phyloP scores from a whole-genome alignment of 2,888 invertebrate genomes.

The Iphiclides podalirius region DNA sequence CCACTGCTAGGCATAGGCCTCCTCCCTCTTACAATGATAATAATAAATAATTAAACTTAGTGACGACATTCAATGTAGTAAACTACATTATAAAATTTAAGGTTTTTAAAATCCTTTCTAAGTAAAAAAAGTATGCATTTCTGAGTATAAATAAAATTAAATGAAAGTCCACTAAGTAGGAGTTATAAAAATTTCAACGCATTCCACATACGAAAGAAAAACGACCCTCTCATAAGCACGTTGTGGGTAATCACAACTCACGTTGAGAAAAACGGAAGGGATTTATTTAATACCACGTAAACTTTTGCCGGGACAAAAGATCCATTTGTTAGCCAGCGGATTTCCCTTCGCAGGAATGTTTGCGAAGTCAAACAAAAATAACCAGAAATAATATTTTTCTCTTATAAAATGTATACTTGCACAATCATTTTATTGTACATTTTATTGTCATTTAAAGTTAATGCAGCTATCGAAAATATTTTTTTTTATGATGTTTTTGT shows the following conservation, averaged over 20 bases:
- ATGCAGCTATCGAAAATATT: too few species aligned
- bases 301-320: conserved; percentile 23
- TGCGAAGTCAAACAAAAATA: conserved; percentile 16
- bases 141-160: neutral
- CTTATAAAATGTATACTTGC: too few species aligned
- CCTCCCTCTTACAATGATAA: too few species aligned
- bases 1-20: too few species aligned
- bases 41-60: too few species aligned
- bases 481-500: too few species aligned
- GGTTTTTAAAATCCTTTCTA: too few species aligned
- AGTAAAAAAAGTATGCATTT: too few species aligned
- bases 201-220: conserved; percentile 17
- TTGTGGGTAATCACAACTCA: conserved; percentile 22
- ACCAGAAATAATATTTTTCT: conserved; percentile 3
- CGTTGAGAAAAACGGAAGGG: conserved; percentile 21
- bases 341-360: conserved; percentile 16
- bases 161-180: neutral
- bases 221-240: conserved; percentile 18
- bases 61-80: too few species aligned
- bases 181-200: conserved; percentile 11
- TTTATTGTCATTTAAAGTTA: too few species aligned
- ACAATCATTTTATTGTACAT: too few species aligned
- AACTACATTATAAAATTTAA: too few species aligned
- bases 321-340: conserved; percentile 22
- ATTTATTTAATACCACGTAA: conserved; percentile 25